Base-by-base conservation (phyloP, 2,797 vertebrate species). In the Leuciscus waleckii region DNA sequence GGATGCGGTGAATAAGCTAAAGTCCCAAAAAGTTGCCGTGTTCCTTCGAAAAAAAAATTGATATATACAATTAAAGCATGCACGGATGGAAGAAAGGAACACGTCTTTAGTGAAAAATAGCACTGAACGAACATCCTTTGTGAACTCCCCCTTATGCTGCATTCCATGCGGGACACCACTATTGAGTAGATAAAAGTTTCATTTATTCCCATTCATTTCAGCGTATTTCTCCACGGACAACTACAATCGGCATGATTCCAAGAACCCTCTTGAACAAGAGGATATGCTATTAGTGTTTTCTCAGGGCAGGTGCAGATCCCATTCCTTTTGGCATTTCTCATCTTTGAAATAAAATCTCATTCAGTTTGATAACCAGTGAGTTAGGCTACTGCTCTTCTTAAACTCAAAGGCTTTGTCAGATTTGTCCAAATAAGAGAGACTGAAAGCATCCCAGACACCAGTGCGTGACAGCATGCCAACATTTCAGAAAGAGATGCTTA, bases 231-330 rank as follows among this genome's bases (percentile, higher is more conserved):
- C 78, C 85, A 81, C 82, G 5, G 75, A 41, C 65, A 54, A 73
- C 86, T 32, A 29, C 63, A 43, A 79, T 74, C 67, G 63, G 35
- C 49, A 43, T 81, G 71, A 74, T 85, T 70, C 56, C 85, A 51
- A 65, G 58, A 37, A 54, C 80, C 78, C 56, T 79, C 39, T 76
- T 46, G 81, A 80, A 87, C 87, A 86, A 54, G 85, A 54, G 61
- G 29, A 90, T 79, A 86, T 89, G 88, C 87, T 89, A 94, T 89
- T 89, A 87, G 92, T 91, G 88, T 76, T 65, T 14, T 68, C 23
- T 3, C 54, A 23, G 29, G 74, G 58, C 75, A 85, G 83, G 68
- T 37, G 61, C 43, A 63, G 71, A 79, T 89, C 70, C 17, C 79
- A 69, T 89, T 81, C 75, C 79, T 75, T 43, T 61, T 39, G 39